These are phyloP conservation scores for Uromys caudimaculatus DNA, from an alignment of 2,797 vertebrate species.

Conservation along the genomic window DNA sequence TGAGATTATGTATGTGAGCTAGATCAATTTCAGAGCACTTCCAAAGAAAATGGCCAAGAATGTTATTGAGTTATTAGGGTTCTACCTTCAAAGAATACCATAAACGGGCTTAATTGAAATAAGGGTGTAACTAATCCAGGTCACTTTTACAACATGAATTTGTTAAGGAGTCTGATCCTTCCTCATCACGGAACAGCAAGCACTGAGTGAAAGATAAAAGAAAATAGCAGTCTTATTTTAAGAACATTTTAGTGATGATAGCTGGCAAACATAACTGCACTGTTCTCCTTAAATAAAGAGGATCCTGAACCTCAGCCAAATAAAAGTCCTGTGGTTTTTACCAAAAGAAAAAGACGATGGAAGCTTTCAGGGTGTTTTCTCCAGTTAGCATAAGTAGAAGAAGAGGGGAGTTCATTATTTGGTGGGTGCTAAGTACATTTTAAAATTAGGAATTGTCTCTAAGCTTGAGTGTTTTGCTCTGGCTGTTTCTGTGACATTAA, in stretches of 20 bases:
- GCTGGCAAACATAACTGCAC: background rate
- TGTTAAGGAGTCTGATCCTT: conserved; percentile 19
- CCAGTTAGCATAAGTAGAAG: background rate
- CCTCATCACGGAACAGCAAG: conserved; percentile 17
- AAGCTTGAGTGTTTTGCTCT: background rate
- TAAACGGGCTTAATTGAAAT: conserved; percentile 49
- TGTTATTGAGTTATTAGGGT: background rate
- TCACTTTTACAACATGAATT: conserved; percentile 46
- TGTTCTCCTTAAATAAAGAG: background rate
- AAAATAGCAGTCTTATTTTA: conserved; percentile 41
- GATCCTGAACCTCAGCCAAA: background rate
- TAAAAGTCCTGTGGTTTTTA: background rate
- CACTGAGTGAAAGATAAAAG: background rate
- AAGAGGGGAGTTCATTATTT: background rate
- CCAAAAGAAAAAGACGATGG: background rate
- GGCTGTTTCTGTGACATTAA: background rate
- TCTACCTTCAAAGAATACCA: conserved; percentile 1
- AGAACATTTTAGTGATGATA: conserved; percentile 15
- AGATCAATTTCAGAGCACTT: background rate
- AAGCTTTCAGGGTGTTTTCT: background rate
- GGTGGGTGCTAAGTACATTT: background rate
- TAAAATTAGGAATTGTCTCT: background rate
- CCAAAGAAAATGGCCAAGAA: background rate
- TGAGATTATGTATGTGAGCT: background rate
- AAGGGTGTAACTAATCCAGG: background rate